Evolutionary conservation across 2,797 vertebrate species (phyloP).

Genomic region (Tapirus indicus): DNA sequence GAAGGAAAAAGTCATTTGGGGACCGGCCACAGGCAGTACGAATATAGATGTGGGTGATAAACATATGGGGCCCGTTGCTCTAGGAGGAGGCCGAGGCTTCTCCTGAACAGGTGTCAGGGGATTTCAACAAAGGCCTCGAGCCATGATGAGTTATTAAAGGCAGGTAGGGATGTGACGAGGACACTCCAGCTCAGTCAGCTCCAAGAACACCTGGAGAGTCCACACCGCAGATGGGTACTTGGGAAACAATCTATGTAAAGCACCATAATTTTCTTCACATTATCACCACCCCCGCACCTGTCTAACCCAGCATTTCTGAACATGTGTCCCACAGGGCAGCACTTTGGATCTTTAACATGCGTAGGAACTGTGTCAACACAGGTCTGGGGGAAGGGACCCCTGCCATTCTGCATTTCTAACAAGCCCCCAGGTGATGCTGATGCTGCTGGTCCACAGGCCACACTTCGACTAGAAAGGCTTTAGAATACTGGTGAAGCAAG

Average conservation of each 20-base stretch:
- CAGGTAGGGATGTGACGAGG: accelerated
- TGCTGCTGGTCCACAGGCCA: not conserved
- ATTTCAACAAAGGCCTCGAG: not conserved
- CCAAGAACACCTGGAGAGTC: not conserved
- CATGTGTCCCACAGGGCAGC: accelerated
- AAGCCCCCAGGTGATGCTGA: not conserved
- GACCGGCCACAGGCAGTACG: not conserved
- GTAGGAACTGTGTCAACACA: accelerated
- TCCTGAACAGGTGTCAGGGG: not conserved
- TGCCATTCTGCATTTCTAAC: not conserved
- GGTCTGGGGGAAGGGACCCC: accelerated
- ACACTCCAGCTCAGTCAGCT: not conserved
- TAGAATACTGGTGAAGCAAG: not conserved
- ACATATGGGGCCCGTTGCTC: not conserved
- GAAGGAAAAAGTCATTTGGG: not conserved
- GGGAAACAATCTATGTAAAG: not conserved
- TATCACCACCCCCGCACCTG: not conserved
- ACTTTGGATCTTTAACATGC: not conserved
- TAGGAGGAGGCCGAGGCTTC: not conserved
- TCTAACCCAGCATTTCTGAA: not conserved
- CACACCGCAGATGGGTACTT: not conserved
- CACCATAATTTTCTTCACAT: not conserved
- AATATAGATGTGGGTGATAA: not conserved
- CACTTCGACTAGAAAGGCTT: not conserved
- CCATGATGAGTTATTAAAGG: not conserved